phyloP scores from a whole-genome alignment of 2,113 vertebrate species.

The Microtus ochrogaster region DNA sequence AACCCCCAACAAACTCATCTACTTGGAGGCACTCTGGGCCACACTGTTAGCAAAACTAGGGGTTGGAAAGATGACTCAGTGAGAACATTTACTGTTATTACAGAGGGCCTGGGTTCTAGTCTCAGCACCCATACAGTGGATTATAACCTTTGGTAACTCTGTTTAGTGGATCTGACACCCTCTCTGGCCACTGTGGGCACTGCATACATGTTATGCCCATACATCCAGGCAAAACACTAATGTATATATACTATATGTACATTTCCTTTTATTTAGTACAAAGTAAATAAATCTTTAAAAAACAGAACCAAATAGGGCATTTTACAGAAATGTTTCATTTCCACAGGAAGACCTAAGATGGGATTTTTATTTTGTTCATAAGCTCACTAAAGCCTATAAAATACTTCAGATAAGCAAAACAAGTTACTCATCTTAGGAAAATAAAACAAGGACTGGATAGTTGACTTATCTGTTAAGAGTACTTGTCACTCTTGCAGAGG shows the following conservation, averaged over 20 bases:
- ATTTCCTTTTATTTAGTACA: too few species aligned
- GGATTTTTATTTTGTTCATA: conserved; percentile 61
- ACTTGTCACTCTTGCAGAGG: neutral
- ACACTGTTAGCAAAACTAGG: neutral
- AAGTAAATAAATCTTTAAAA: neutral
- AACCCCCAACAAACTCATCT: neutral
- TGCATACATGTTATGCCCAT: neutral
- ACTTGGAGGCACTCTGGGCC: neutral
- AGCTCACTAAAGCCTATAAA: conserved; percentile 52
- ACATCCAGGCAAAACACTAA: neutral
- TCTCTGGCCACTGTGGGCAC: neutral
- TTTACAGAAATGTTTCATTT: conserved; percentile 69
- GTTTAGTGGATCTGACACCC: neutral
- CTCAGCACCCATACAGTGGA: neutral
- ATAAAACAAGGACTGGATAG: neutral
- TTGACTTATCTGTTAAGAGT: neutral
- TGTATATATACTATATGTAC: too few species aligned
- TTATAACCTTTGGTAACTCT: neutral
- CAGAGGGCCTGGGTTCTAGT: neutral
- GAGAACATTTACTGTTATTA: neutral
- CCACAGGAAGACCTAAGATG: conserved; percentile 58
- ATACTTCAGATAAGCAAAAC: neutral
- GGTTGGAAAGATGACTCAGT: neutral
- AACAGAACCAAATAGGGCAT: neutral
- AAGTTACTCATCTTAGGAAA: conserved; percentile 11